Conservation (phyloP, 2,797 vertebrate genomes). For the Varecia variegata region DNA sequence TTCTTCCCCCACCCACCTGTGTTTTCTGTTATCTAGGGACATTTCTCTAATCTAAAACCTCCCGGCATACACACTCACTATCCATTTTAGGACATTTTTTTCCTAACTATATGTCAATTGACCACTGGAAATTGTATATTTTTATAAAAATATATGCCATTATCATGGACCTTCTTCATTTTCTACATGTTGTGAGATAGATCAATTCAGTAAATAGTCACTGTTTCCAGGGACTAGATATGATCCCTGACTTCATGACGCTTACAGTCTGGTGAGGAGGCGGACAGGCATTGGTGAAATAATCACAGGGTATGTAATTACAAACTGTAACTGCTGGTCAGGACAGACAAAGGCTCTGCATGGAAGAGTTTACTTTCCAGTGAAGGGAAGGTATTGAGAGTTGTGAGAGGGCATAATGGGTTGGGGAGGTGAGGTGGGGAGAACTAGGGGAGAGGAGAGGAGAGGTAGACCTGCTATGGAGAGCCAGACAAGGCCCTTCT, state of each 20-base stretch:
- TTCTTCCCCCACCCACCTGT: background rate
- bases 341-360: background rate
- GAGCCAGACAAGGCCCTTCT: background rate
- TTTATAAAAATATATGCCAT: constrained; percentile 3
- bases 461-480: background rate
- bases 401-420: background rate
- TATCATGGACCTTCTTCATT: background rate
- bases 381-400: background rate
- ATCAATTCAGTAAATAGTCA: background rate
- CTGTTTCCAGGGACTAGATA: background rate
- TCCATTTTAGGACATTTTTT: background rate
- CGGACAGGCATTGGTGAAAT: background rate
- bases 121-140: background rate
- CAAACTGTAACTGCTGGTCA: background rate
- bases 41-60: background rate
- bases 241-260: background rate
- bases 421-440: background rate
- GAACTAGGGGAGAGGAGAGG: background rate
- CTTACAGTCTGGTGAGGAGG: background rate
- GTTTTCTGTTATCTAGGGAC: background rate
- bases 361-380: background rate
- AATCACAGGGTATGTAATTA: background rate
- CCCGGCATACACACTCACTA: accelerated
- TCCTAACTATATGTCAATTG: background rate
- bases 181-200: background rate